Evolutionary conservation across 2,113 vertebrate genomes (phyloP).

Genomic region (Cricetomys ansorgei): DNA sequence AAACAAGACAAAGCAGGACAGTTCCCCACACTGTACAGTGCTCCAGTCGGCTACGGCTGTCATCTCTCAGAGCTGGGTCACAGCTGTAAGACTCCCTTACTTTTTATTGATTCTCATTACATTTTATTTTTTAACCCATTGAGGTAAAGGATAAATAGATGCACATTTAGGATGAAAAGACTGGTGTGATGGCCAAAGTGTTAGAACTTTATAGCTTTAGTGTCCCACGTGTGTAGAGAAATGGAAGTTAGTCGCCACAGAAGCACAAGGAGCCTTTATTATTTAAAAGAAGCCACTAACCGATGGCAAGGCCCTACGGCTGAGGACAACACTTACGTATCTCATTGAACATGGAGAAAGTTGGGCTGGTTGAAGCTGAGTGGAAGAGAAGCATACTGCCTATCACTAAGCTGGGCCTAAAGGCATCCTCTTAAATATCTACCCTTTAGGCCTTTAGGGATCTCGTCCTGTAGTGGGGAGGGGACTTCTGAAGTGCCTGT

Average conservation of each 20-base stretch:
- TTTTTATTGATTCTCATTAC: neutral
- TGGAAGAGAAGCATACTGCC: neutral
- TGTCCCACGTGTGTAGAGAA: neutral
- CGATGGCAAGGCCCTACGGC: neutral
- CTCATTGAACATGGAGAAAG: neutral
- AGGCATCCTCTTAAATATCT: neutral
- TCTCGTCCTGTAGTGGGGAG: neutral
- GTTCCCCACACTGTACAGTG: neutral
- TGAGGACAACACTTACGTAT: neutral
- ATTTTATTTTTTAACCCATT: conserved; percentile 31
- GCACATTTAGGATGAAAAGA: neutral
- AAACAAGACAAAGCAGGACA: neutral
- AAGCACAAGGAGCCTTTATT: conserved; percentile 32
- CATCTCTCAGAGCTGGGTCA: neutral
- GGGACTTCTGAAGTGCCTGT: neutral
- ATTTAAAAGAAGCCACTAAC: neutral
- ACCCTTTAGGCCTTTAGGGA: neutral
- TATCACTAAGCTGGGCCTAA: neutral
- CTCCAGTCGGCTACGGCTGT: neutral
- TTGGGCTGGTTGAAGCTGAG: too few relatives aligned
- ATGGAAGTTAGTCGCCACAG: neutral
- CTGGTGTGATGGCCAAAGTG: neutral
- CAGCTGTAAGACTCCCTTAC: neutral
- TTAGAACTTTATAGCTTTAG: neutral
- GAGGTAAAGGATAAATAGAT: neutral